Conservation (phyloP, 1,140 invertebrate species). For the Leptestheria dahalacensis region DNA sequence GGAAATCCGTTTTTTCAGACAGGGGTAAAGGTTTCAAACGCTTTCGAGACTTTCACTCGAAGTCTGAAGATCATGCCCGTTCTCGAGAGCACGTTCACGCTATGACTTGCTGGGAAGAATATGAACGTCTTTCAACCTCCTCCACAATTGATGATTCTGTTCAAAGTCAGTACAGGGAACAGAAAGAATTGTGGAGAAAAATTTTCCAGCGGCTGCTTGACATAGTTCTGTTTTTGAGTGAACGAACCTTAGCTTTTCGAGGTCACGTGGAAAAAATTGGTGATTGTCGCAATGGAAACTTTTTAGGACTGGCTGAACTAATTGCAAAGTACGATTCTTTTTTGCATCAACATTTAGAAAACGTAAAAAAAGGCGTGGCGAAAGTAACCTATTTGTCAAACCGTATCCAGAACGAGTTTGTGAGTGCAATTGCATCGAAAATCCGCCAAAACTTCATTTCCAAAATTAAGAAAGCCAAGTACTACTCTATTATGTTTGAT, state of each 20-base stretch:
- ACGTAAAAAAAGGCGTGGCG: background rate
- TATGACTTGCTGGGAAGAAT: background rate
- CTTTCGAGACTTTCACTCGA: background rate
- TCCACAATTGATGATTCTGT: background rate
- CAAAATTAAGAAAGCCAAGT: conserved; percentile 7
- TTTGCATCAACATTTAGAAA: background rate
- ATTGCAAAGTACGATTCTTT: background rate
- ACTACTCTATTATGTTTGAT: conserved; percentile 18
- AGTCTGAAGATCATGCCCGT: background rate
- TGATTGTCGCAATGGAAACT: background rate
- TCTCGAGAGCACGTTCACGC: background rate
- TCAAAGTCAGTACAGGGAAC: background rate
- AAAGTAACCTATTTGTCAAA: background rate
- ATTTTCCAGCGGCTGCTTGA: background rate
- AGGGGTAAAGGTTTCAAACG: background rate
- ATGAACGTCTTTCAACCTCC: background rate
- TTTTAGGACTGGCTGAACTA: background rate
- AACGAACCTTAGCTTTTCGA: background rate
- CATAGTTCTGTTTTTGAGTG: background rate
- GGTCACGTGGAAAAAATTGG: background rate
- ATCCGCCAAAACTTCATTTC: conserved; percentile 10
- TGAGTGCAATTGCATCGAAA: background rate
- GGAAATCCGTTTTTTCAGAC: background rate
- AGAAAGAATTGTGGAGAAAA: background rate
- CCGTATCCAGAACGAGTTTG: background rate